These are phyloP conservation scores for Lithophane semibrunnea DNA, from an alignment of 2,888 invertebrate species.

Conservation along the genomic window DNA sequence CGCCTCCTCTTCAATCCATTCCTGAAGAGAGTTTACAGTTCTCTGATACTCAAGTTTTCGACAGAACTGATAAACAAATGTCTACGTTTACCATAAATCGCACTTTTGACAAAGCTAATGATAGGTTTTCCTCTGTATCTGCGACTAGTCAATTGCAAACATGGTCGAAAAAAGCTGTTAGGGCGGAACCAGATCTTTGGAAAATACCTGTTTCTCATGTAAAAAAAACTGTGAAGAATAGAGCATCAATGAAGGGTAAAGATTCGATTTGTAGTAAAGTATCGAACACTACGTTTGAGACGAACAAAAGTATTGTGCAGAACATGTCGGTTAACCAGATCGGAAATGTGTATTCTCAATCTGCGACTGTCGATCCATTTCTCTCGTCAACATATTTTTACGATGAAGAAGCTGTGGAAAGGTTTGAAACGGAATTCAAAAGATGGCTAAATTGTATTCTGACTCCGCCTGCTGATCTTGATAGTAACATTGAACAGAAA, in stretches of 20 bases:
- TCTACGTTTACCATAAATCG: conserved; percentile 85
- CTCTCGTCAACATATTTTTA: conserved; percentile 92
- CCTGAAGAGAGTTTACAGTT: conserved; percentile 87
- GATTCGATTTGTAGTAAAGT: conserved; percentile 71
- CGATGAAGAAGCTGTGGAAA: conserved; percentile 92
- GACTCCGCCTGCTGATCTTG: conserved; percentile 93
- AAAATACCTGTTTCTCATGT: conserved; percentile 79
- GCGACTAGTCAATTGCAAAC: conserved; percentile 73
- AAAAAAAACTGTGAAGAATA: conserved; percentile 77
- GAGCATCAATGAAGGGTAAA: conserved; percentile 70
- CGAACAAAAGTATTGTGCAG: conserved; percentile 86
- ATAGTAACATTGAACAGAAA: conserved; percentile 91
- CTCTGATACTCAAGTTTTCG: conserved; percentile 79
- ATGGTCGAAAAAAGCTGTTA: conserved; percentile 85
- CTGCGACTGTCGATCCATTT: conserved; percentile 92
- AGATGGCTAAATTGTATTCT: conserved; percentile 95
- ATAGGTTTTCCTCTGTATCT: conserved; percentile 62
- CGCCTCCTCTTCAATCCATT: conserved; percentile 86
- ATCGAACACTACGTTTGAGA: conserved; percentile 75
- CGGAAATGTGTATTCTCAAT: conserved; percentile 86
- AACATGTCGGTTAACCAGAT: conserved; percentile 81
- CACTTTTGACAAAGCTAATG: conserved; percentile 82
- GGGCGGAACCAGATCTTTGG: conserved; percentile 83
- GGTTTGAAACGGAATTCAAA: conserved; percentile 93
- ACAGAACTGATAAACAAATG: conserved; percentile 78